These are phyloP conservation scores for Danionella cerebrum DNA, from an alignment of 2,113 vertebrate species.

Conservation along the genomic window DNA sequence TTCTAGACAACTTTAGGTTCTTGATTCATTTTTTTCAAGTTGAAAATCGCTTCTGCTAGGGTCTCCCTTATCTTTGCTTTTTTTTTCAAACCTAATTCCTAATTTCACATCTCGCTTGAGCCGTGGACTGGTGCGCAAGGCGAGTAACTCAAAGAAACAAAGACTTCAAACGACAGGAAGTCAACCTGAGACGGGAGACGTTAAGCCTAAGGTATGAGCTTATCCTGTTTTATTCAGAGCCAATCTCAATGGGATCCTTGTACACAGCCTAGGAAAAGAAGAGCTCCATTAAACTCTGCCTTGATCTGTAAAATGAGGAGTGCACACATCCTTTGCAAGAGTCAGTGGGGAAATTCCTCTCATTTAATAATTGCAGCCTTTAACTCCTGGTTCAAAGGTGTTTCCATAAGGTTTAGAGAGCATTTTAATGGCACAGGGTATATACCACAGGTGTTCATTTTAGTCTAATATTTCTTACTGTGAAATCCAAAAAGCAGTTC, in stretches of 20 bases:
- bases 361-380: slow-evolving; percentile 16
- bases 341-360: slow-evolving; percentile 24
- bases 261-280: slow-evolving; percentile 22
- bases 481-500: slow-evolving; percentile 1
- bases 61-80: background rate
- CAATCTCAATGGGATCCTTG: slow-evolving; percentile 26
- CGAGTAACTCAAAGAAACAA: background rate
- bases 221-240: slow-evolving; percentile 34
- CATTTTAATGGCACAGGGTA: background rate
- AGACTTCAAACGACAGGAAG: slow-evolving; percentile 33
- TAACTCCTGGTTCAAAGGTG: slow-evolving; percentile 21
- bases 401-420: background rate
- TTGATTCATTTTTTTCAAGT: too few relatives aligned
- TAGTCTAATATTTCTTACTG: background rate
- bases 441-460: background rate
- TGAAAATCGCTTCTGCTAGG: too few relatives aligned
- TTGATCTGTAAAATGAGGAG: slow-evolving; percentile 14
- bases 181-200: slow-evolving; percentile 2
- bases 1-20: too few relatives aligned
- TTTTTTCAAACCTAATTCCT: background rate
- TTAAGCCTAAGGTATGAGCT: slow-evolving; percentile 21
- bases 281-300: background rate
- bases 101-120: slow-evolving; percentile 14
- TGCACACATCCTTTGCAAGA: background rate
- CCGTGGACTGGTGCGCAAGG: background rate